A percentile compares a stretch with the other conserved stretches of the same genome.
phyloP scores from a whole-genome alignment of 2,888 invertebrate species.

The Campopleginae sp. region DNA sequence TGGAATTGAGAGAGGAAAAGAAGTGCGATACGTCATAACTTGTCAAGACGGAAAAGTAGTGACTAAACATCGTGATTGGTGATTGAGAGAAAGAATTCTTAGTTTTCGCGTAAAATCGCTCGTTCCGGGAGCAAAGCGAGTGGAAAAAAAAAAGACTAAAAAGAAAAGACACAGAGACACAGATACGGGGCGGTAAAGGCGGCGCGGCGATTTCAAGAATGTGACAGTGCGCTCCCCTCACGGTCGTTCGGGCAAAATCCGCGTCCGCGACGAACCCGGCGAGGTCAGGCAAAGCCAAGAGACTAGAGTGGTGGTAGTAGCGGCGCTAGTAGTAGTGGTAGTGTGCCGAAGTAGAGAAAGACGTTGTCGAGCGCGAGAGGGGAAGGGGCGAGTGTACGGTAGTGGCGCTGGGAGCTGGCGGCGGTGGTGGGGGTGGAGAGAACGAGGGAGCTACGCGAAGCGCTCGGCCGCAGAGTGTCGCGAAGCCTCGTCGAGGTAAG shows the following conservation, averaged over 20 bases:
- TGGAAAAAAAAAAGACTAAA: not conserved
- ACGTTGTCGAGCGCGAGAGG: constrained; percentile 5
- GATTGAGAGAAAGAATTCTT: not conserved
- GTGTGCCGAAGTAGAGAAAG: constrained; percentile 24
- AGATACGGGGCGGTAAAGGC: constrained; percentile 24
- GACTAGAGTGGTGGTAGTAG: constrained; percentile 55
- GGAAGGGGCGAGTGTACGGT: not conserved
- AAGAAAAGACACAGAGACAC: constrained; percentile 5
- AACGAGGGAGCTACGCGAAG: constrained; percentile 49
- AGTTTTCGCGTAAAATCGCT: constrained; percentile 1
- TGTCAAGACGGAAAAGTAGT: not conserved
- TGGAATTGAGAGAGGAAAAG: not conserved
- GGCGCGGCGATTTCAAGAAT: constrained; percentile 76
- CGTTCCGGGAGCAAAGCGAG: not conserved
- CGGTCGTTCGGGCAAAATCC: constrained; percentile 72
- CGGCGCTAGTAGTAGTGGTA: constrained; percentile 53
- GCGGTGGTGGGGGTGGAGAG: constrained; percentile 27
- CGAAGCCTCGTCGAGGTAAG: constrained; percentile 62
- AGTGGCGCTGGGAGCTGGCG: constrained; percentile 34
- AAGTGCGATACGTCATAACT: constrained; percentile 7
- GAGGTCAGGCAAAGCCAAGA: constrained; percentile 67
- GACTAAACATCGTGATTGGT: not conserved
- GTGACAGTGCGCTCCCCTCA: constrained; percentile 78
- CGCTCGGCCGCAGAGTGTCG: constrained; percentile 56
- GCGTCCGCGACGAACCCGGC: constrained; percentile 72